Base-by-base conservation (phyloP, 2,113 vertebrate species). In the Anoplopoma fimbria region DNA sequence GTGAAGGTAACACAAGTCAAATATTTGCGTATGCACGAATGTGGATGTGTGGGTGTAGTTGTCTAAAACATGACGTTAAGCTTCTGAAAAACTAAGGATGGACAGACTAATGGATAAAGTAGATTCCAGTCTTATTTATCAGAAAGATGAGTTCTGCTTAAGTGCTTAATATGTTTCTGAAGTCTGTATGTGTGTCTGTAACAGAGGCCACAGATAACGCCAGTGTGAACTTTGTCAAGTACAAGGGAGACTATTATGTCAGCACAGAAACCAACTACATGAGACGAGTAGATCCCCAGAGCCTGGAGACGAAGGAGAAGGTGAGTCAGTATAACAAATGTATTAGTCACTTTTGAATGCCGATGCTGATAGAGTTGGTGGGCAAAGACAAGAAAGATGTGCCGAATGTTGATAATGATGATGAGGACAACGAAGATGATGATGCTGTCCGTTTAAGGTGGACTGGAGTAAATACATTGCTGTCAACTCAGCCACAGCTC, bases 401-500 rank as follows among this genome's bases (percentile, higher is more conserved):
- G 7, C 21, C 21, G 33, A 40, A 6, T 60, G 1, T 45, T 74
- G 8, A 64, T 57, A 12, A 78, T n/a, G 64, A 58, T 61, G 7
- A 33, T 1, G 1, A 64, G 6, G 1, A 45, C 2, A 25, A 63
- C 31, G 64, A 34, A 10, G 29, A 60, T 17, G 23, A 77, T 70
- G 62, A 53, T 45, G 38, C 45, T 62, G 25, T 69, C 64, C 29
- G 10, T 83, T 51, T 68, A 87, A 99, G 97, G 96, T 98, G 58
- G 95, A 99, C 86, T 99, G 97, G 98, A 96, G 83, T 86, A 94
- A 97, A 64, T 97, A 96, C 5, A 60, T 98, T 36, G 97, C 96
- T 27, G 96, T 99, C 61, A 99, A 96, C 23, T 95, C 97, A 40
- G 97, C 97, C 31, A 98, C 97, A 40, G 98, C 98, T 60, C 97